phyloP scores from a whole-genome alignment of 2,113 vertebrate species.

The Bolborhynchus lineola region DNA sequence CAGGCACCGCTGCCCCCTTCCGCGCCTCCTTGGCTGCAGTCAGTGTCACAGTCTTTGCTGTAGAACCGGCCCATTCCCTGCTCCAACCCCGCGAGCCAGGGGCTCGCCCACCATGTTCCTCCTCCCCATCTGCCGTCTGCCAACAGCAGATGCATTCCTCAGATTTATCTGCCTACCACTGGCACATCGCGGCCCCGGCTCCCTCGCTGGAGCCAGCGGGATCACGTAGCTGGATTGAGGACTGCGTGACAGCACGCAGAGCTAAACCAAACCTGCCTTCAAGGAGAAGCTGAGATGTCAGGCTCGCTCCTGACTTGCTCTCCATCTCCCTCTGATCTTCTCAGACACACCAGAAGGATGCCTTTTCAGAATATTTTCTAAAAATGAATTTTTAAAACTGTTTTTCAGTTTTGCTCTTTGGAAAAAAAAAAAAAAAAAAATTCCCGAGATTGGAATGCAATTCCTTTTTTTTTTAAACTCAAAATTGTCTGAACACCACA shows the following conservation, averaged over 20 bases:
- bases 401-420: not conserved
- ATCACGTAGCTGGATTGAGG: not conserved
- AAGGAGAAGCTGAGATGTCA: not conserved
- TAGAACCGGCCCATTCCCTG: not conserved
- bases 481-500: not conserved
- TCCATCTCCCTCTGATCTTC: slow-evolving; percentile 1
- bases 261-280: not conserved
- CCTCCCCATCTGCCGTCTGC: not conserved
- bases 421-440: not conserved
- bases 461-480: not conserved
- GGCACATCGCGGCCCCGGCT: fast-evolving
- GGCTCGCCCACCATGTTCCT: not conserved
- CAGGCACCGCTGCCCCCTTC: fast-evolving
- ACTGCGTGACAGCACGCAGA: not conserved
- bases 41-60: not conserved
- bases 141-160: not conserved
- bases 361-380: not conserved
- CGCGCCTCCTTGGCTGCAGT: fast-evolving
- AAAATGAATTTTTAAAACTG: not conserved
- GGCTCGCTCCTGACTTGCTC: not conserved
- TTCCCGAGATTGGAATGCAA: not conserved
- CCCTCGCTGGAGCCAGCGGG: not conserved
- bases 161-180: not conserved
- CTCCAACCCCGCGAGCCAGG: not conserved
- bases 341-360: not conserved